Evolutionary conservation across 2,888 invertebrate genomes (phyloP).

Genomic region (Lasioglossum lativentre): DNA sequence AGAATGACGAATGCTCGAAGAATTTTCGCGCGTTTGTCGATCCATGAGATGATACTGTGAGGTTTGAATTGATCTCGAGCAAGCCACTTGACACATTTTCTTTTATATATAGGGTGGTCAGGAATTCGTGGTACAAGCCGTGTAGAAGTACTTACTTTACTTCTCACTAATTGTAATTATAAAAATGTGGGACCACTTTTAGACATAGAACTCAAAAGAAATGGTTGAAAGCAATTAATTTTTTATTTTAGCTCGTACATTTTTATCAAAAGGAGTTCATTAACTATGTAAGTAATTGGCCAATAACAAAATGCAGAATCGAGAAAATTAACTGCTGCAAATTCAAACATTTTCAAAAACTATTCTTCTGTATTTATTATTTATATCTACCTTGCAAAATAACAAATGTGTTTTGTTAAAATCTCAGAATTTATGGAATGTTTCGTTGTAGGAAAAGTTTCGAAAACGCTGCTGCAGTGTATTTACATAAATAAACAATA

Average conservation of each 20-base stretch:
- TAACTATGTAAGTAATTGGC: background rate
- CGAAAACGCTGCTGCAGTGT: too few relatives aligned
- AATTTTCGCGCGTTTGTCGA: slow-evolving; percentile 15
- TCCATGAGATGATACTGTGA: slow-evolving; percentile 11
- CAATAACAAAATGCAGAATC: background rate
- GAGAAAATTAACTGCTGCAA: too few relatives aligned
- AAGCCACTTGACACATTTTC: slow-evolving; percentile 14
- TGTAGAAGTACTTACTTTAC: background rate
- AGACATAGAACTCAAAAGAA: background rate
- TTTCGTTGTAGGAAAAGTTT: too few relatives aligned
- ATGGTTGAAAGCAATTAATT: background rate
- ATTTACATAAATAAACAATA: too few relatives aligned
- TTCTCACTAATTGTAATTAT: slow-evolving; percentile 6
- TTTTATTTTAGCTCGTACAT: background rate
- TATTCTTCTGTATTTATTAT: too few relatives aligned
- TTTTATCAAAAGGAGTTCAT: background rate
- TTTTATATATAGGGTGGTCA: background rate
- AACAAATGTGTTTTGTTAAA: too few relatives aligned
- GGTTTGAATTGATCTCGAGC: background rate
- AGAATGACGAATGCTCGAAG: background rate
- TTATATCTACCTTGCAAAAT: too few relatives aligned
- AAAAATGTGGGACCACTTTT: background rate
- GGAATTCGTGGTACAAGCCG: slow-evolving; percentile 1
- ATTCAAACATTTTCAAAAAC: too few relatives aligned
- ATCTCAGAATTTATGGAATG: too few relatives aligned